These are phyloP conservation scores for Lucilia cuprina DNA, from an alignment of 1,140 invertebrate genomes.

Conservation along the genomic window DNA sequence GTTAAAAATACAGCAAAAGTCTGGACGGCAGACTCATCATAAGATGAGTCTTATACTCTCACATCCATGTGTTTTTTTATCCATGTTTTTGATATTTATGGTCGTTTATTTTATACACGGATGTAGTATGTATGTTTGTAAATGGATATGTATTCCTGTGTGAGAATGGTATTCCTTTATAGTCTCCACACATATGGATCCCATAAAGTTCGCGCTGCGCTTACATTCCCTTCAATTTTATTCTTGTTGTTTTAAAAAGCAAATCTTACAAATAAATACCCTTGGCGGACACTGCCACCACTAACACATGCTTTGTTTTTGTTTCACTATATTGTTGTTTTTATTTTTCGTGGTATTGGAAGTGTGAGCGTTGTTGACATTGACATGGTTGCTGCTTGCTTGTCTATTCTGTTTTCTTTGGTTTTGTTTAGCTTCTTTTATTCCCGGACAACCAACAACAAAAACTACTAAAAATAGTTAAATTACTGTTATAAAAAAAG, in stretches of 20 bases:
- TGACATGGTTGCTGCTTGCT: conserved; percentile 36
- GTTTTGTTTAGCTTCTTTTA: not conserved
- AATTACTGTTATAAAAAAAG: not conserved
- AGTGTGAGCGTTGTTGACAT: conserved; percentile 38
- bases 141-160: not conserved
- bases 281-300: not conserved
- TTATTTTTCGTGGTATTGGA: not conserved
- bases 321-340: not conserved
- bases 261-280: not conserved
- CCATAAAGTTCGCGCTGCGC: conserved; percentile 1
- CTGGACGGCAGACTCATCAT: not conserved
- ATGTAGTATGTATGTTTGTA: not conserved
- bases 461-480: too few species aligned
- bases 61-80: not conserved
- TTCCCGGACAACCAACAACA: not conserved
- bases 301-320: not conserved
- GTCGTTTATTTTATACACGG: not conserved
- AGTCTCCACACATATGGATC: conserved; percentile 18
- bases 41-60: not conserved
- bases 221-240: not conserved
- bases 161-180: not conserved
- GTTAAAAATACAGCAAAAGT: not conserved
- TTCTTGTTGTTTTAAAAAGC: not conserved
- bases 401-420: conserved; percentile 38
- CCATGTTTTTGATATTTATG: not conserved